Conservation (phyloP, 2,113 vertebrate species). For the Bettongia penicillata region DNA sequence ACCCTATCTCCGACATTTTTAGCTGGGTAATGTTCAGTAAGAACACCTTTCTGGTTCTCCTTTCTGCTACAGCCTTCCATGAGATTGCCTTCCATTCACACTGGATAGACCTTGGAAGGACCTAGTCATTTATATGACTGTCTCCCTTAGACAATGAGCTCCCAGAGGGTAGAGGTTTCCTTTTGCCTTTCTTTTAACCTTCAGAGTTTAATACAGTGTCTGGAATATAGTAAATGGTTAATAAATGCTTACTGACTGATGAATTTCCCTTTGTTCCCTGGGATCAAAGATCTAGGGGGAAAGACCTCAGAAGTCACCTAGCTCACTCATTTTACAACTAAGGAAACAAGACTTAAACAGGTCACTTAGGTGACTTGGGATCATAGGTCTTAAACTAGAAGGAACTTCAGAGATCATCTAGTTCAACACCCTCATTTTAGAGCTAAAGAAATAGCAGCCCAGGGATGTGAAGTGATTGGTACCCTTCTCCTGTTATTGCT, state of each 20-base stretch:
- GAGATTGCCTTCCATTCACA: neutral
- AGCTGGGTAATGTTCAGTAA: neutral
- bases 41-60: neutral
- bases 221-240: neutral
- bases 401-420: neutral
- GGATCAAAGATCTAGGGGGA: neutral
- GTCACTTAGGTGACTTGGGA: neutral
- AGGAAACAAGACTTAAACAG: neutral
- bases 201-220: neutral
- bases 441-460: neutral
- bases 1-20: neutral
- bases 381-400: neutral
- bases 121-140: neutral
- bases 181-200: neutral
- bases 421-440: neutral
- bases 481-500: accelerated
- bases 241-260: neutral
- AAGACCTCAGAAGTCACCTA: neutral
- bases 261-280: neutral
- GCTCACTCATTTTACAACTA: neutral
- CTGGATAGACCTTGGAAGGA: neutral
- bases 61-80: neutral
- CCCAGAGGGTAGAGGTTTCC: neutral
- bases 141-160: neutral
- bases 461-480: neutral